Conservation (phyloP, 2,113 vertebrate species). For the Polypterus senegalus region DNA sequence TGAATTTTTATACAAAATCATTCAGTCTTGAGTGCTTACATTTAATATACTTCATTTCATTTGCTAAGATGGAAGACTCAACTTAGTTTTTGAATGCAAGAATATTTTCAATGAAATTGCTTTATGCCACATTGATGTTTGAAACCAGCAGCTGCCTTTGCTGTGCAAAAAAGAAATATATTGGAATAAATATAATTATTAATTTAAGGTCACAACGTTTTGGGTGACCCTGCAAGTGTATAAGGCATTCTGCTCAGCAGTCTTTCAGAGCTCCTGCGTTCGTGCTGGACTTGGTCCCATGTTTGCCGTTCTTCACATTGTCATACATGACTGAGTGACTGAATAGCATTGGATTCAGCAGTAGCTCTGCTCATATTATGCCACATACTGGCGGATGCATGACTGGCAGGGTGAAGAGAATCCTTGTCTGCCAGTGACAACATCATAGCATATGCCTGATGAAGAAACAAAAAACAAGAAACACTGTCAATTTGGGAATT, state of each 20-base stretch:
- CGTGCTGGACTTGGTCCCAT: slow-evolving; percentile 62
- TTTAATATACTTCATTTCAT: slow-evolving; percentile 15
- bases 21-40: slow-evolving; percentile 2
- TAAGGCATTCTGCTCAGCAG: slow-evolving; percentile 82
- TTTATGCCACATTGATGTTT: slow-evolving; percentile 55
- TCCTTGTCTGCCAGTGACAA: slow-evolving; percentile 92
- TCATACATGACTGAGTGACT: slow-evolving; percentile 97
- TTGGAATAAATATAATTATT: slow-evolving; percentile 89
- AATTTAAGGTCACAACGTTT: slow-evolving; percentile 66
- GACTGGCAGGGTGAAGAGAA: slow-evolving; percentile 70
- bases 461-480: slow-evolving; percentile 16
- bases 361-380: slow-evolving; percentile 85
- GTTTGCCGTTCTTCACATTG: slow-evolving; percentile 26
- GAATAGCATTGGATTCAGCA: slow-evolving; percentile 82
- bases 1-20: slow-evolving; percentile 12
- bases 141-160: slow-evolving; percentile 89
- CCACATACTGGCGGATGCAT: slow-evolving; percentile 78
- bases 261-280: slow-evolving; percentile 27
- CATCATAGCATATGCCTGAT: slow-evolving; percentile 94
- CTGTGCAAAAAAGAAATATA: slow-evolving; percentile 92
- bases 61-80: slow-evolving; percentile 45
- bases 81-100: slow-evolving; percentile 38
- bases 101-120: slow-evolving; percentile 44
- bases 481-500: too few species aligned
- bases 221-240: slow-evolving; percentile 65